These are phyloP conservation scores for Leucoraja ocellata DNA, from an alignment of 2,797 vertebrate species.

Conservation along the genomic window DNA sequence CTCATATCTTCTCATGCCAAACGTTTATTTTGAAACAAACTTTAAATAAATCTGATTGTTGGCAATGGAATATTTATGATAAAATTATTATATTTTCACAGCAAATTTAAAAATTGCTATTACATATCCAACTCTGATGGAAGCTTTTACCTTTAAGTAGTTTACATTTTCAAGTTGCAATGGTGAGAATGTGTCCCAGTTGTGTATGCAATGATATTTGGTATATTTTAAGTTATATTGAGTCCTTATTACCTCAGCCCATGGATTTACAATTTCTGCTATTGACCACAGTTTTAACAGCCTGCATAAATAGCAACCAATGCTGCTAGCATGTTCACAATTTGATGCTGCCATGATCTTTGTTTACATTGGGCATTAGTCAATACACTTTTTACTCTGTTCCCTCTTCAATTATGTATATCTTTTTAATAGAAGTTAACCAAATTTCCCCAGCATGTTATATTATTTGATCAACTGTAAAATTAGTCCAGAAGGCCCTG, in stretches of 20 bases:
- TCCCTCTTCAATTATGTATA: background rate
- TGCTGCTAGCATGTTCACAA: background rate
- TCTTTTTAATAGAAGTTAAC: background rate
- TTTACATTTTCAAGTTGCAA: background rate
- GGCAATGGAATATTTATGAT: background rate
- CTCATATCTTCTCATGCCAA: background rate
- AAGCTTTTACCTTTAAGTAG: background rate
- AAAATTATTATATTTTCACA: background rate
- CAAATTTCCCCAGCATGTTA: conserved; percentile 43
- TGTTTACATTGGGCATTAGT: background rate
- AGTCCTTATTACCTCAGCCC: background rate
- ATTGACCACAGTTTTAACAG: background rate
- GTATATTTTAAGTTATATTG: background rate
- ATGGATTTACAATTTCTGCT: background rate
- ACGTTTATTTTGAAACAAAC: background rate
- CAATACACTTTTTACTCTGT: background rate
- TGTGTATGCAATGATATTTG: background rate
- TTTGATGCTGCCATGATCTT: background rate
- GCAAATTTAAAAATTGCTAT: background rate
- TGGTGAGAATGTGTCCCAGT: background rate
- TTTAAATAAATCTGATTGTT: background rate
- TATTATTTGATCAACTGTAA: conserved; percentile 50
- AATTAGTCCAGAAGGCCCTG: conserved; percentile 47
- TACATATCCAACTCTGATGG: background rate
- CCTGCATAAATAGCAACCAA: background rate